A percentile compares a stretch with the other conserved stretches of the same genome.
These are phyloP conservation scores for Oxytorus armatus DNA, from an alignment of 2,888 invertebrate species.

Conservation along the genomic window DNA sequence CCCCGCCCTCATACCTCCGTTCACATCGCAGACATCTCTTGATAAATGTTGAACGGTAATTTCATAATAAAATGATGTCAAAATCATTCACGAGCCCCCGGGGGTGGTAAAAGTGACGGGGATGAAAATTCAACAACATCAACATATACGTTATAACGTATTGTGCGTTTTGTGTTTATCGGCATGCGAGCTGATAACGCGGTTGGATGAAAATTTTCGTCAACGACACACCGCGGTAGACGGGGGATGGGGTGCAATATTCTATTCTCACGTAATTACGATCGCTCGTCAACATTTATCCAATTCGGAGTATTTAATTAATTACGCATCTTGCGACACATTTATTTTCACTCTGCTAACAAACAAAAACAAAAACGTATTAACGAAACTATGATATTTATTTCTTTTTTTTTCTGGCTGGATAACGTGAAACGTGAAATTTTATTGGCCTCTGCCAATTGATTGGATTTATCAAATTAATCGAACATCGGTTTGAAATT, in stretches of 20 bases:
- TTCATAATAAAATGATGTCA: conserved; percentile 60
- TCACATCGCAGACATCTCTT: no score
- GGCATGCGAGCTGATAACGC: conserved; percentile 16
- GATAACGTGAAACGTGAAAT: no score
- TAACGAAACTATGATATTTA: no score
- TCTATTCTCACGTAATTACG: conserved; percentile 56
- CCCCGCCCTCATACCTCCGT: no score
- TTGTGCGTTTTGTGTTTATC: conserved; percentile 8
- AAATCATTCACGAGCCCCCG: conserved; percentile 41
- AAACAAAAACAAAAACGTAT: no score
- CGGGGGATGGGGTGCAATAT: conserved; percentile 36
- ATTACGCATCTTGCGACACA: conserved; percentile 25
- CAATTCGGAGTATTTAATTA: conserved; percentile 31
- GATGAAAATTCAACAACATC: conserved; percentile 9
- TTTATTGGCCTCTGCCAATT: not conserved
- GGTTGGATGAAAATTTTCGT: conserved; percentile 51
- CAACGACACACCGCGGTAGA: conserved; percentile 5
- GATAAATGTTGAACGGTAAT: conserved; percentile 43
- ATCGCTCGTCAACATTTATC: conserved; percentile 59
- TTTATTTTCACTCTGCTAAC: no score
- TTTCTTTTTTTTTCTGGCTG: no score
- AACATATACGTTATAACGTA: not conserved
- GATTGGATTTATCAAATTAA: no score
- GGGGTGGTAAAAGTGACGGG: conserved; percentile 7
- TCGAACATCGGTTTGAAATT: no score